A percentile compares a stretch with the other conserved stretches of the same genome.
phyloP scores from a whole-genome alignment of 2,797 vertebrate genomes.

The Heliangelus exortis region DNA sequence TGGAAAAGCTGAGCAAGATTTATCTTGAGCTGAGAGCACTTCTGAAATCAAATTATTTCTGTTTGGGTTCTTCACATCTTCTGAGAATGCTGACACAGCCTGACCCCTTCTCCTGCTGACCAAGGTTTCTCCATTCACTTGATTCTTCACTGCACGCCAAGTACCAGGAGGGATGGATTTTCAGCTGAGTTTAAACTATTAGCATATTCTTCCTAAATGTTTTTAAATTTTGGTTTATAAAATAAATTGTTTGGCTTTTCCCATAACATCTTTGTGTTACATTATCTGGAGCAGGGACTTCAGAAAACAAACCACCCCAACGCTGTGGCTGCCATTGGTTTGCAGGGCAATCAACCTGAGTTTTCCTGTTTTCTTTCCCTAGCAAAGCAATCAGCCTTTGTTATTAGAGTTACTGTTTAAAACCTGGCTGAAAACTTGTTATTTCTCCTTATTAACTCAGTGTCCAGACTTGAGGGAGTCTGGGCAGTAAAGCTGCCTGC shows the following conservation, averaged over 20 bases:
- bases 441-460: neutral
- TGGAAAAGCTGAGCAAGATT: neutral
- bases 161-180: neutral
- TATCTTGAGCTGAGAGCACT: neutral
- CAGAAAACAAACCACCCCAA: neutral
- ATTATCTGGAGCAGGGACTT: neutral
- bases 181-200: neutral
- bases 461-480: neutral
- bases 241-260: constrained; percentile 36
- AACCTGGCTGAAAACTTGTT: neutral
- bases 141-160: neutral
- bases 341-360: neutral
- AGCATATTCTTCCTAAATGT: neutral
- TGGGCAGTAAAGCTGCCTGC: neutral
- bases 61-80: neutral
- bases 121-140: neutral
- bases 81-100: neutral
- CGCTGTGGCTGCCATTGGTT: neutral
- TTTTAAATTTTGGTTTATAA: neutral
- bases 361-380: neutral
- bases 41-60: neutral
- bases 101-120: neutral
- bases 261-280: neutral
- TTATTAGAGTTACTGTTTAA: neutral
- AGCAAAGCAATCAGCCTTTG: neutral